These are phyloP conservation scores for Alauda arvensis DNA, from an alignment of 2,797 vertebrate species.

Conservation along the genomic window DNA sequence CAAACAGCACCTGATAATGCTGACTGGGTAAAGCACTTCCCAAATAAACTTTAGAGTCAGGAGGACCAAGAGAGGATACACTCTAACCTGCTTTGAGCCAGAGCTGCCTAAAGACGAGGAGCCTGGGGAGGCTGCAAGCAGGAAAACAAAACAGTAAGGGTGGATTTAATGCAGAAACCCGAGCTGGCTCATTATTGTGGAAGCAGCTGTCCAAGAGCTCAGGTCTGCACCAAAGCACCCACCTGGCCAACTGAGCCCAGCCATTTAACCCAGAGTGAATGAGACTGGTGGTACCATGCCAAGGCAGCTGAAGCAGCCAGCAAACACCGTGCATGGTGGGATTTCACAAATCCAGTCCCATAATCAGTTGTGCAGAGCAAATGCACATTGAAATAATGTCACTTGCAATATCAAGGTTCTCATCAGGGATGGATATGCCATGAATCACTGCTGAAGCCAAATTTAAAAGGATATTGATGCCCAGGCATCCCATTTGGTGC, in stretches of 20 bases:
- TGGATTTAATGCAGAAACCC: not conserved
- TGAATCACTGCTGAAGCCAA: constrained; percentile 5
- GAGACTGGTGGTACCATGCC: not conserved
- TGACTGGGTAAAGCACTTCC: not conserved
- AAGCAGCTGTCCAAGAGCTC: not conserved
- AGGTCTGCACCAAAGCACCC: not conserved
- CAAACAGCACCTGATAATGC: not conserved
- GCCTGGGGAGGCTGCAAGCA: not conserved
- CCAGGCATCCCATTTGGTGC: not conserved
- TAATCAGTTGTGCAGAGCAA: not conserved
- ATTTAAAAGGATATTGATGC: constrained; percentile 27
- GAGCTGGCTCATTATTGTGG: not conserved
- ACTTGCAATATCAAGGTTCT: not conserved
- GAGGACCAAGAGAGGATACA: not conserved
- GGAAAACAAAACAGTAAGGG: not conserved
- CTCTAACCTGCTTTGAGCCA: not conserved
- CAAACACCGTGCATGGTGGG: rapidly evolving
- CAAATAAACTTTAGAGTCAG: not conserved
- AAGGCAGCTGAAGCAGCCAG: not conserved
- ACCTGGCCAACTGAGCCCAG: not conserved
- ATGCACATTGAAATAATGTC: not conserved
- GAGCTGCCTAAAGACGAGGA: not conserved
- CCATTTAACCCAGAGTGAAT: not conserved
- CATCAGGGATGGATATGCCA: not conserved
- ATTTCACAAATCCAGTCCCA: not conserved